Percentiles rank a stretch among this genome's conserved stretches.
Evolutionary conservation across 2,888 invertebrate genomes (phyloP).

Genomic region (Machimus rusticus): DNA sequence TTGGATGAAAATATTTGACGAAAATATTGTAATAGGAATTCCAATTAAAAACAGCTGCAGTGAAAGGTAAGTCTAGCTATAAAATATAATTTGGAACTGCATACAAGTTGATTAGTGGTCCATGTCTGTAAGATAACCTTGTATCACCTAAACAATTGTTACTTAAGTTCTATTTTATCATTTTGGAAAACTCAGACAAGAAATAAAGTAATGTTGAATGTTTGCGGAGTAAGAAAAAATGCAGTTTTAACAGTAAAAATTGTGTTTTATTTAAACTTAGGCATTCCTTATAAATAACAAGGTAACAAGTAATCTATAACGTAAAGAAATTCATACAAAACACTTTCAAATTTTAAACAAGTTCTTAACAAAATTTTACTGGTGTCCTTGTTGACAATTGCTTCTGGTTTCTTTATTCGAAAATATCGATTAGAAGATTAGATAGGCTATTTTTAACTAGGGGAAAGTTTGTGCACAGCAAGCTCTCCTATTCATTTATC

Average conservation of each 20-base stretch:
- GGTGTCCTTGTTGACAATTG: background rate
- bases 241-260: conserved; percentile 1
- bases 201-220: background rate
- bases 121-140: too few relatives aligned
- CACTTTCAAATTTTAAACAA: background rate
- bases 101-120: too few relatives aligned
- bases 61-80: conserved; percentile 44
- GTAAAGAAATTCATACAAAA: conserved; percentile 6
- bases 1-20: conserved; percentile 46
- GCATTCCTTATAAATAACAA: conserved; percentile 18
- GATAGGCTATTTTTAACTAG: background rate
- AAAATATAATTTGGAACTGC: too few relatives aligned
- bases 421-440: background rate
- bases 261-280: conserved; percentile 17
- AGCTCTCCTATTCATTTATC: background rate
- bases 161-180: too few relatives aligned
- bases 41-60: conserved; percentile 49
- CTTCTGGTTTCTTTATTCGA: background rate
- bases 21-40: conserved; percentile 48
- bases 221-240: background rate
- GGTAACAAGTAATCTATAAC: background rate
- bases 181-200: background rate
- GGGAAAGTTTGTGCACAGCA: conserved; percentile 26
- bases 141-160: too few relatives aligned
- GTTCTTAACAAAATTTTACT: background rate